Evolutionary conservation across 2,113 vertebrate genomes (phyloP), one percentile per base, ranked within the genome.

Genomic region (Chloropsis cyanopogon): DNA sequence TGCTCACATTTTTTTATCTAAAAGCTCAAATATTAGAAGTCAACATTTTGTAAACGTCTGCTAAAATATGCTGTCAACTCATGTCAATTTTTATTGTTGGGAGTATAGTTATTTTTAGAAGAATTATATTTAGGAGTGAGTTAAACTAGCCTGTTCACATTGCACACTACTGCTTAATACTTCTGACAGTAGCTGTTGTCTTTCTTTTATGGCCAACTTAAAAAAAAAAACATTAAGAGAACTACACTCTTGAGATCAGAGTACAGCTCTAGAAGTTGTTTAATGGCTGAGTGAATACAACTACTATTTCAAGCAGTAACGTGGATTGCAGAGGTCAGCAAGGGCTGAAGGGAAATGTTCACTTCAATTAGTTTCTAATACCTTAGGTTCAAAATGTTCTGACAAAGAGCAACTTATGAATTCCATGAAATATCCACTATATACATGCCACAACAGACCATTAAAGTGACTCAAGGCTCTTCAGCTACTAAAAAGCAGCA

Each of bases 151-250:
- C 68, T 73, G 47, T 28, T 86, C 47, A 33, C 46, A 59, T n/a
- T 63, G 52, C 46, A 76, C 52, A 7, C 46, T 68, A 65, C 42
- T 73, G 46, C 39, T 91, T 86, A 61, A 65, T 77, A 80, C 11
- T 66, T 90, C 49, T 66, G 72, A 86, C 50, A 75, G 68, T 42
- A 84, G 53, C 41, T 70, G 53, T 92, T 94, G 64, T 52, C 72
- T 88, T 77, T 90, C 71, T 92, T 93, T 90, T 71, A 87, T 31
- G 41, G 65, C 23, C 65, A 71, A 49, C 91, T 92, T 69, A 24
- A 92, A 91, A 91, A 88, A 87, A 66, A 53, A n/a, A n/a, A n/a
- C 59, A 75, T 89, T 86, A 91, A 50, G 65, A 84, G 82, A 89
- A 92, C 61, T 23, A 91, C 41, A 87, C 90, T 79, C 85, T 59